Base-by-base conservation (phyloP, 2,888 invertebrate species). In the Allophyes oxyacanthae region DNA sequence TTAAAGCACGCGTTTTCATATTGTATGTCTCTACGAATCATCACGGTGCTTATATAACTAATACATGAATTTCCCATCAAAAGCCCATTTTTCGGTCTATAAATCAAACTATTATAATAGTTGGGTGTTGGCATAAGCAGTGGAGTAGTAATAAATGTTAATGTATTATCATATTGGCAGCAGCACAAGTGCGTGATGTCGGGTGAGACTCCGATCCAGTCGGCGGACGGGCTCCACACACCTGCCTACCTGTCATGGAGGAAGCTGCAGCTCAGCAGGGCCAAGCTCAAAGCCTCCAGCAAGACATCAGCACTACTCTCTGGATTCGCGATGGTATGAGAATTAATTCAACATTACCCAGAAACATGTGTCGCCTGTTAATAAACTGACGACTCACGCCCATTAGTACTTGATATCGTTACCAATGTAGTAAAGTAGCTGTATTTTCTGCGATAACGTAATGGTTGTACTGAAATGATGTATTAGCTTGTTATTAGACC, bases 211-310 rank as follows among this genome's bases (percentile, higher is more conserved):
- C 97, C 95, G 75, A 96, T 97, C 95, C 97, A 97, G 75, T 95
- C 96, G 5, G 96, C 96, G 15, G 97, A 97, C 85, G 96, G 95
- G 56, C 94, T 97, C 20, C 97, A 97, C 84, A 97, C 97, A 9
- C 97, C 97, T 13, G 96, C 97, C n/a, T 97, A 97, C 83, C 92
- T 97, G 45, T 98, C 98, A 37, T 98, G 98, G 98, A 95, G 98
- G 75, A 98, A 98, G 86, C 93, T 99, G 30, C 99, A 99, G 87
- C 95, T 99, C 52, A 99, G 99, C 85, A 95, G 99, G 69, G 99
- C 99, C 51, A 99, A 99, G 92, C 95, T 99, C 78, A 99, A 99
- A 92, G 99, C 99, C 0, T 98, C 99, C 48, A 99, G 99, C 90
- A 97, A 99, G 88, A 99, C 99, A 0, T 99, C 99, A 0, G 99